Evolutionary conservation across 2,113 vertebrate species (phyloP).

Genomic region (Turdus rufiventris): DNA sequence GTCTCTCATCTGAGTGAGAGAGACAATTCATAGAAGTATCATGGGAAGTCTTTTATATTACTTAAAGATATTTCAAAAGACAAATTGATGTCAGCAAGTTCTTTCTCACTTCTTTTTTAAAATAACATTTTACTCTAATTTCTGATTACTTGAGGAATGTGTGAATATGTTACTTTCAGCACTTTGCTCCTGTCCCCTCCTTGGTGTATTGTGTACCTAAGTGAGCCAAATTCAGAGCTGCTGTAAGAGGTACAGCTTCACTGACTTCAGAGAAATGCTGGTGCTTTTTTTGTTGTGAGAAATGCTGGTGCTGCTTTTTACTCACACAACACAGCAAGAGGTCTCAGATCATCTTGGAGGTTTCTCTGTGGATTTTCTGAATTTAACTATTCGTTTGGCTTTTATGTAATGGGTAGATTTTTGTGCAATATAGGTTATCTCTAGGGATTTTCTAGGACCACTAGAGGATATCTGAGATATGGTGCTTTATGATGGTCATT

Average conservation of each 20-base stretch:
- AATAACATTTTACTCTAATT: slow-evolving; percentile 33
- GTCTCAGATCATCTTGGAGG: not conserved
- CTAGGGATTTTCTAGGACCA: not conserved
- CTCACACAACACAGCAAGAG: not conserved
- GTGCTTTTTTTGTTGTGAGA: not conserved
- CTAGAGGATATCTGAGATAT: not conserved
- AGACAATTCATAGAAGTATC: not conserved
- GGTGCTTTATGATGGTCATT: not conserved
- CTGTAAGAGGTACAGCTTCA: not conserved
- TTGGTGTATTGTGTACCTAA: not conserved
- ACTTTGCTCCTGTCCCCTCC: not conserved
- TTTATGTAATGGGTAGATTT: not conserved
- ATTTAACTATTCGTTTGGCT: not conserved
- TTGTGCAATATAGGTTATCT: not conserved
- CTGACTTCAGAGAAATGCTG: not conserved
- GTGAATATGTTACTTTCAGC: not conserved
- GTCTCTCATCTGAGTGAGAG: not conserved
- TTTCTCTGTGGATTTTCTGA: not conserved
- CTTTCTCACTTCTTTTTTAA: not conserved
- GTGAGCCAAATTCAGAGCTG: not conserved
- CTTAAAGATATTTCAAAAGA: slow-evolving; percentile 27
- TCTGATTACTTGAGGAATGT: slow-evolving; percentile 31
- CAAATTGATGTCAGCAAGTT: slow-evolving; percentile 33
- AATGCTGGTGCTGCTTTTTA: not conserved
- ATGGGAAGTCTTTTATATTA: not conserved